These are phyloP conservation scores for Vanacampus margaritifer DNA, from an alignment of 2,113 vertebrate species.

Conservation along the genomic window DNA sequence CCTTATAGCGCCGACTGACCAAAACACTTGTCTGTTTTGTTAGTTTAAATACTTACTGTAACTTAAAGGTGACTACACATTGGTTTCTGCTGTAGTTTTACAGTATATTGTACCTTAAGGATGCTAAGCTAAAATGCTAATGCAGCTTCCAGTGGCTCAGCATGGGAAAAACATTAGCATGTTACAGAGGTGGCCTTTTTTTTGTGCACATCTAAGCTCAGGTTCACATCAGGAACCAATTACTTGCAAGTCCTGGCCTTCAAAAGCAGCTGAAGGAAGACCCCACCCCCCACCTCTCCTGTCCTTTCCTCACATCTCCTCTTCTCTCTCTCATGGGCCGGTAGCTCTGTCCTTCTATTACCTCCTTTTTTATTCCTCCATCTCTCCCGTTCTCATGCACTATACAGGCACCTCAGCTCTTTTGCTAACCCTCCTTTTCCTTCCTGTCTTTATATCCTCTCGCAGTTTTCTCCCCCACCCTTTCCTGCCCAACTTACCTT, in stretches of 20 bases:
- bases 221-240: slow-evolving; percentile 78
- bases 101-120: background rate
- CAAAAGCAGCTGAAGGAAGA: slow-evolving; percentile 33
- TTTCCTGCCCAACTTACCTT: slow-evolving; percentile 46
- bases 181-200: slow-evolving; percentile 68
- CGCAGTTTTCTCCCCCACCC: slow-evolving; percentile 51
- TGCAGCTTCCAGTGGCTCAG: slow-evolving; percentile 23
- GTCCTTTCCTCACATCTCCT: slow-evolving; percentile 32
- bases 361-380: slow-evolving; percentile 2
- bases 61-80: no score
- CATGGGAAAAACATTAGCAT: slow-evolving; percentile 71
- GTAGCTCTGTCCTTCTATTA: slow-evolving; percentile 10
- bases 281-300: slow-evolving; percentile 1
- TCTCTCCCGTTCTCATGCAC: slow-evolving; percentile 26
- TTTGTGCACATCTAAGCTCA: slow-evolving; percentile 62
- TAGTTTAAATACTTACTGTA: no score
- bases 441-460: slow-evolving; percentile 58
- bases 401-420: slow-evolving; percentile 29
- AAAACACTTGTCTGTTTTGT: no score
- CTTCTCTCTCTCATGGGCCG: background rate
- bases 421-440: slow-evolving; percentile 57
- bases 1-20: no score
- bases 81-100: background rate
- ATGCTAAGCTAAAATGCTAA: slow-evolving; percentile 48
- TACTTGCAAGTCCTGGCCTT: slow-evolving; percentile 52